Evolutionary conservation across 1,140 invertebrate species (phyloP), one percentile per base, ranked within the genome.

Genomic region (Drosophila busckii): DNA sequence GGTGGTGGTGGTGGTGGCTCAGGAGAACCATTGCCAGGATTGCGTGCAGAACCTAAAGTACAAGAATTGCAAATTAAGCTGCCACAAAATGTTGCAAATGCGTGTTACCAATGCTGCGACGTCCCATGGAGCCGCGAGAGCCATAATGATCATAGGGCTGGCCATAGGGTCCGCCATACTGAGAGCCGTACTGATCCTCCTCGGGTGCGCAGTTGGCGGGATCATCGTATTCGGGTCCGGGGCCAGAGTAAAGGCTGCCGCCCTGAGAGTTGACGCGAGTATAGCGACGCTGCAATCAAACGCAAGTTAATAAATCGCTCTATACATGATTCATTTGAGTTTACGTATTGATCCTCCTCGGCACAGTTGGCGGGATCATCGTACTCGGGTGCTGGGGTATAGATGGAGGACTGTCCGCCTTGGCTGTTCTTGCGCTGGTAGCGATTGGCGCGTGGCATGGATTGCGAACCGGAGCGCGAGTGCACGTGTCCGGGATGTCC

Each of bases 151-250:
- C 94, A 89, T 95, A 95, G 44, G 94, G 94, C 32, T 93, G 93
- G 28, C 93, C 94, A 73, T 93, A 93, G 45, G 90, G 91, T 13
- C 92, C 92, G 16, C 92, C 92, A 84, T 96, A 95, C 42, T 94
- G 93, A 54, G 93, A 94, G 53, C 94, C 93, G 83, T 96, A 96
- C 63, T 95, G 94, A 87, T 95, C 94, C 87, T 95, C 94, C 87
- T 96, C 94, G n/a, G 93, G 93, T 2, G 93, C 93, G 84, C 94
- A 95, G 84, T 95, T 96, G 13, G 94, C 95, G n/a, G 95, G 95
- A 86, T 96, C 95, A 85, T 96, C 95, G 88, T 96, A 96, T 89
- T 96, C 94, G 26, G 93, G 94, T 28, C 91, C 91, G 55, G 90
- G 90, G 9, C 86, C 86, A 37, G 84, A 84, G 60, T 87, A 87